phyloP scores from a whole-genome alignment of 1,140 invertebrate species.

The Sycophaga agraensis region DNA sequence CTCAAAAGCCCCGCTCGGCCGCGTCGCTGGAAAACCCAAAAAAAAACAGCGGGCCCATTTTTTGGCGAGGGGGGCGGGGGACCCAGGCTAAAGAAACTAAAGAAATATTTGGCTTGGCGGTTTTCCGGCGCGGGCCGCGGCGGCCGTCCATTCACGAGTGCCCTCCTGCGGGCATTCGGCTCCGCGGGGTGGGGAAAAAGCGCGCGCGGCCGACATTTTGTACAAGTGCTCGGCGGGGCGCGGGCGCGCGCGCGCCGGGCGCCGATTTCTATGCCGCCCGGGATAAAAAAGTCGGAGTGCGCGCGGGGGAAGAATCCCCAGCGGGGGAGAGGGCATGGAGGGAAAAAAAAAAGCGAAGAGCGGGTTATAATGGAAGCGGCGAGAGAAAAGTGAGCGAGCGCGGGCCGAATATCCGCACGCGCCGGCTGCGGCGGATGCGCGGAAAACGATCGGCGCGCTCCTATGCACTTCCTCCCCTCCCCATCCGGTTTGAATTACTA shows the following conservation, averaged over 20 bases:
- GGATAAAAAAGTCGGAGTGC: background rate
- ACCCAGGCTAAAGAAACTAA: no score
- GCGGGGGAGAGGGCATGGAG: background rate
- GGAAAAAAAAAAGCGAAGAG: background rate
- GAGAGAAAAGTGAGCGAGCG: background rate
- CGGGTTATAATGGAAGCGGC: background rate
- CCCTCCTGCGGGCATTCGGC: no score
- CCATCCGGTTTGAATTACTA: conserved; percentile 54
- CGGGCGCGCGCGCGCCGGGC: background rate
- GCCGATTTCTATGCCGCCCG: background rate
- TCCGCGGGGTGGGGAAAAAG: no score
- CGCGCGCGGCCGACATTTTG: background rate
- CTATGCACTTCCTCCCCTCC: conserved; percentile 22
- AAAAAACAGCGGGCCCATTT: no score
- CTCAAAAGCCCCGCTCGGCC: no score
- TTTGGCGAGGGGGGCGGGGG: no score
- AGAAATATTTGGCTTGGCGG: no score
- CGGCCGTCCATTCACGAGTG: no score
- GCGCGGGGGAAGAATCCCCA: background rate
- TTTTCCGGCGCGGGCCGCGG: no score
- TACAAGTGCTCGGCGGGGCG: no score
- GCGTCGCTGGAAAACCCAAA: no score
- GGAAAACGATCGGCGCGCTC: conserved; percentile 40
- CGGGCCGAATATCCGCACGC: conserved; percentile 23
- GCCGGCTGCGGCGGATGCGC: conserved; percentile 37